Evolutionary conservation across 92 coral and sea anemone species (phyloP), one percentile per base, ranked within the genome.

Genomic region (Bergia sp.): DNA sequence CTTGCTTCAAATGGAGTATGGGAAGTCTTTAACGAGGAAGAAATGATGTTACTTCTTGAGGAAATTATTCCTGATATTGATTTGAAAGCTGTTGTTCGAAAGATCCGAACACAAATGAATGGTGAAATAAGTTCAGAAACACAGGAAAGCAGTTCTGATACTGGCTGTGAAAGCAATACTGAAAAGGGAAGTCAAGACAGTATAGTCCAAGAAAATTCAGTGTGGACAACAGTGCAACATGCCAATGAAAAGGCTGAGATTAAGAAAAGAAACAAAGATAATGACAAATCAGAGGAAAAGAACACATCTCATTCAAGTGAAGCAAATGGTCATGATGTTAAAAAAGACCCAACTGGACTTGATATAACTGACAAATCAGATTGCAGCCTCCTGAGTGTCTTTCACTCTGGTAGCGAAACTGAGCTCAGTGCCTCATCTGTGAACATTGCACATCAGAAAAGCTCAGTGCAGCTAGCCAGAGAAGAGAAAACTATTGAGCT

Each of bases 11-110:
- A 90, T 85, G 98, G 99, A 0, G 91, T 97, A 36, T 97, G 99
- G 99, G 98, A 97, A 86, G 96, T 96, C 20, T 97, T 97, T 37
- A 91, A 80, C 42, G 98, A 97, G 82, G 92, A 94, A 53, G 99
- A 97, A 82, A 96, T 93, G 71, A 81, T 92, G 55, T 86, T 94
- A 7, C 94, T 97, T 21, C 82, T 97, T 6, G 96, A 96, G 77
- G 99, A 96, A 77, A 79, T 95, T 11, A 92, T 95, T 73, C 98
- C 98, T 4, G 98, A 95, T 69, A 82, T 95, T 18, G 98, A 95
- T 76, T 93, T 94, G 18, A 95, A 92, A 85, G 93, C 92, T 40
- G 81, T 92, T 77, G 98, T 95, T 16, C 90, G 79, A 55, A 69
- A 50, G 79, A 43, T 84, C n/a, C 90, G 98, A 79, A 84, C 92